These are phyloP conservation scores for Ctenochaetus hawaiiensis DNA, from an alignment of 2,797 vertebrate genomes.

Conservation along the genomic window DNA sequence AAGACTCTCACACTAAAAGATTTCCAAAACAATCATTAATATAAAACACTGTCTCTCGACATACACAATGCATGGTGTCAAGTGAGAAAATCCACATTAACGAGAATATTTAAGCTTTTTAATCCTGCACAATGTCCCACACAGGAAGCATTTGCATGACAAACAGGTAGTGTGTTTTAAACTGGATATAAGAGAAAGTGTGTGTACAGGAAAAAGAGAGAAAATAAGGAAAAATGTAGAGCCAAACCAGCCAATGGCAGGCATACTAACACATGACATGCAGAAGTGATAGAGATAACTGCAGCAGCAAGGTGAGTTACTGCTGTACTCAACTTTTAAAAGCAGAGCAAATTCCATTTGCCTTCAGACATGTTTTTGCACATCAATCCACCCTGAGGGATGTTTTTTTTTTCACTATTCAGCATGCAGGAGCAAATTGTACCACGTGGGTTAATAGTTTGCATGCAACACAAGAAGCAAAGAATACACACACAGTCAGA, in stretches of 20 bases:
- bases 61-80: not conserved
- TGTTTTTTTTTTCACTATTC: conserved; percentile 48
- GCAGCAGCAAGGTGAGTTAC: conserved; percentile 58
- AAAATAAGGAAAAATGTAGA: conserved; percentile 9
- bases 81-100: not conserved
- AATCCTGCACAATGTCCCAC: conserved; percentile 10
- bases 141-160: conserved; percentile 26
- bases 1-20: not conserved
- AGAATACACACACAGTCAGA: conserved; percentile 19
- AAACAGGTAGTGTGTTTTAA: conserved; percentile 16
- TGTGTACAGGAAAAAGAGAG: conserved; percentile 8
- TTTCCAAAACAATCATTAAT: not conserved
- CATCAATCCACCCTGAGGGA: conserved; percentile 58
- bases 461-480: conserved; percentile 26
- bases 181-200: conserved; percentile 11
- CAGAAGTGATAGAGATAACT: conserved; percentile 37
- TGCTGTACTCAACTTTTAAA: conserved; percentile 43
- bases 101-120: conserved; percentile 19
- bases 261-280: conserved; percentile 11
- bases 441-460: conserved; percentile 30
- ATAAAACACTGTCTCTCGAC: not conserved
- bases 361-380: conserved; percentile 79
- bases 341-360: conserved; percentile 70
- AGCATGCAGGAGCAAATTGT: conserved; percentile 34
- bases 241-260: not conserved